Conservation (phyloP, 2,113 vertebrate species). For the Corythornis madagascariensis region DNA sequence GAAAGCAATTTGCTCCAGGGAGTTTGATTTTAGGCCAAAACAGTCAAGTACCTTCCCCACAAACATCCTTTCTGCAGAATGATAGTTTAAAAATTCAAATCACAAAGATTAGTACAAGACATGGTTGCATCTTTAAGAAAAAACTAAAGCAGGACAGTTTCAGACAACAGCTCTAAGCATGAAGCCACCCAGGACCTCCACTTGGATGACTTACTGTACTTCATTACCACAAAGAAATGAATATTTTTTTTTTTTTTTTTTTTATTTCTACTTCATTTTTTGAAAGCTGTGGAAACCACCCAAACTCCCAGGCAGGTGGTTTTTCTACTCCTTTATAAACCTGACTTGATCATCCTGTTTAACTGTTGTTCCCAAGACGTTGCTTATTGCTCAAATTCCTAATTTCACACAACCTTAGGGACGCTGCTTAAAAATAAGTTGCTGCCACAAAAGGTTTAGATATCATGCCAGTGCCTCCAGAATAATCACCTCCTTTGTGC, state of each 20-base stretch:
- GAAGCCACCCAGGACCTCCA: background rate
- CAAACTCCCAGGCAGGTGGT: background rate
- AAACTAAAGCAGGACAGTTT: background rate
- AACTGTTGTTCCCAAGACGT: background rate
- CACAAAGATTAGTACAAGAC: background rate
- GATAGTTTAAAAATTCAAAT: background rate
- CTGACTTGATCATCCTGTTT: background rate
- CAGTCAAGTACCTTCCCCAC: background rate
- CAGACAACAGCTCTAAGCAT: background rate
- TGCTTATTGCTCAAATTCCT: background rate
- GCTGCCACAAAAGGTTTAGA: background rate
- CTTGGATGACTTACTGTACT: background rate
- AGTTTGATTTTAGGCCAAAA: slow-evolving; percentile 3
- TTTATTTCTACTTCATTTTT: background rate
- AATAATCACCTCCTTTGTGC: background rate
- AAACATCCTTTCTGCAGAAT: background rate
- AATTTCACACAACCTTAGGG: background rate
- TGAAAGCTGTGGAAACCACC: background rate
- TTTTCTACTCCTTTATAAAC: background rate
- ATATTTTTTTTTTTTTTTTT: too few relatives aligned
- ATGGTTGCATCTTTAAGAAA: background rate
- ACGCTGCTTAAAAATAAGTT: background rate
- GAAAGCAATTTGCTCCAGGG: slow-evolving; percentile 5
- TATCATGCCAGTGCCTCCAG: background rate
- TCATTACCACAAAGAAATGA: background rate